Evolutionary conservation across 2,113 vertebrate genomes (phyloP).

Genomic region (Cathartes aura): DNA sequence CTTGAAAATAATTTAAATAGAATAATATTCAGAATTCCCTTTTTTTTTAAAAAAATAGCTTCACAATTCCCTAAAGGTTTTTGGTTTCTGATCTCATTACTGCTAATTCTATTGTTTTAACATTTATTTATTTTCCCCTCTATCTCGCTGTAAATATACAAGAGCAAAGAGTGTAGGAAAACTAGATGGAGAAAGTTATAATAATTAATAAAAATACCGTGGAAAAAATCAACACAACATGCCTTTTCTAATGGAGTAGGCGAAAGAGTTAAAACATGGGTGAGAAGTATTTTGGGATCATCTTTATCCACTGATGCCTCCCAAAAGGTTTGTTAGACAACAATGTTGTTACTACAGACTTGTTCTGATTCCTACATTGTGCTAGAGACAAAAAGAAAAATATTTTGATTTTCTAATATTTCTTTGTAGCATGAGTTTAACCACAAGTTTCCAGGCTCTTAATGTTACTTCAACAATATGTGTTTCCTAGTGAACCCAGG

Average conservation of each 20-base stretch:
- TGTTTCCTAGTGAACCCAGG: background rate
- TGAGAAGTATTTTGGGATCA: background rate
- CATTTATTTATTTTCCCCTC: background rate
- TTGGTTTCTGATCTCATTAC: background rate
- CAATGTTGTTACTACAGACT: background rate
- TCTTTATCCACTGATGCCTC: background rate
- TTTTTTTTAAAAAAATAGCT: background rate
- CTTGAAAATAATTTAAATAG: background rate
- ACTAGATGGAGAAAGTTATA: background rate
- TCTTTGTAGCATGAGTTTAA: background rate
- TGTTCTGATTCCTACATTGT: background rate
- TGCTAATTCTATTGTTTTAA: background rate
- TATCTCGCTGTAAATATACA: accelerated
- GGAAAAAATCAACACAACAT: background rate
- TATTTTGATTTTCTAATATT: background rate
- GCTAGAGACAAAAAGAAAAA: background rate
- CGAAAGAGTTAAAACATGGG: background rate
- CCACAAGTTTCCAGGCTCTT: background rate
- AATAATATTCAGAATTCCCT: background rate
- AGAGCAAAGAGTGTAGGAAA: background rate
- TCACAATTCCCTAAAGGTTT: background rate
- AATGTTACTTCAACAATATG: background rate
- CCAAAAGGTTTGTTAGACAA: background rate
- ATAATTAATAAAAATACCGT: background rate
- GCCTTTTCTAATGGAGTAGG: background rate